Base-by-base conservation (phyloP, 2,797 vertebrate species). In the Poeciliopsis turneri region DNA sequence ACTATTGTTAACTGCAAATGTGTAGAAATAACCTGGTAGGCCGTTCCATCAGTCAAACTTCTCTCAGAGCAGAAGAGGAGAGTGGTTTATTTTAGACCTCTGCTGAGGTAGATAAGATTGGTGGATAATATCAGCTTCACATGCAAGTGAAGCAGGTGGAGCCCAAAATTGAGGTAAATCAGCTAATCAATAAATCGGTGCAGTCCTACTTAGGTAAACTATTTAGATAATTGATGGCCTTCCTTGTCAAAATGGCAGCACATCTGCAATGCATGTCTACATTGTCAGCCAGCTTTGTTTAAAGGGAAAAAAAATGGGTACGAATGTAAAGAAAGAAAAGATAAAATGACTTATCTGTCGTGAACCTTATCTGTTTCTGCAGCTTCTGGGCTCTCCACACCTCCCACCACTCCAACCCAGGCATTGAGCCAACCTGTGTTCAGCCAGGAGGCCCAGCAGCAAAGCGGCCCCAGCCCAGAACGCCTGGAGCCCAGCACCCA, bases 381-480 rank as follows among this genome's bases (percentile, higher is more conserved):
- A 97, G 97, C 96, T 84, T 98, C 97, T 45, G 97, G 97, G 80
- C 94, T 97, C 84, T 96, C 97, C 36, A 97, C 98, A 33, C 96
- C 97, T 53, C 97, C 98, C 11, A 95, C 95, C 15, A 98, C 98
- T 10, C 98, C 98, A n/a, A 97, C 96, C 73, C 97, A 97, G 93
- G 96, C 93, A 83, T 92, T 91, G 93, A 97, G 96, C 93, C 96
- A 97, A 75, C 96, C 97, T 49, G 89, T 95, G 0, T 98, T 99
- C 89, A 95, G 96, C 66, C 96, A 97, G n/a, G 97, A 97, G 82
- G 95, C 95, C 85, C 97, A 96, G 77, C 97, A 96, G 77, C 86
- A 46, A 64, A 88, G 86, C n/a, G 95, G 94, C 82, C 96, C 97
- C 61, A 96, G 96, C 84, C 95, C 96, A 0, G 97, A 98, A 88